These are phyloP conservation scores for Iguana delicatissima DNA, from an alignment of 2,797 vertebrate species.

Conservation along the genomic window DNA sequence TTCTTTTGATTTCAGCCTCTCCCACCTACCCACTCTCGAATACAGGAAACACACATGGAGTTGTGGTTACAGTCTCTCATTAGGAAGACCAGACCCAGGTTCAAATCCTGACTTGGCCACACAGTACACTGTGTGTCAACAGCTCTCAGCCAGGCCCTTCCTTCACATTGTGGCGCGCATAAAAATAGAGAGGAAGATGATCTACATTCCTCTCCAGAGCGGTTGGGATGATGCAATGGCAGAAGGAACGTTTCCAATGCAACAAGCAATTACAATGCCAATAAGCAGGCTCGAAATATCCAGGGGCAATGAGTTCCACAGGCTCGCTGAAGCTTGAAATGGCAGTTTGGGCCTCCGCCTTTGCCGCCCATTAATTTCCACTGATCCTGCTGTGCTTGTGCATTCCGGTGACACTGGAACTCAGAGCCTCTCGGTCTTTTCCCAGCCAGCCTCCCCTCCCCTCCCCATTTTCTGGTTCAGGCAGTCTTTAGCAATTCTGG, in stretches of 20 bases:
- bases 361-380: not conserved
- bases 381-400: not conserved
- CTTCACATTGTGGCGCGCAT: too few species aligned
- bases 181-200: too few species aligned
- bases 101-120: too few species aligned
- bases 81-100: too few species aligned
- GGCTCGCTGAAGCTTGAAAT: not conserved
- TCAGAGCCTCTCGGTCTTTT: not conserved
- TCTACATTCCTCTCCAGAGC: not conserved
- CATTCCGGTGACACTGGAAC: not conserved
- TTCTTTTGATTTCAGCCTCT: too few species aligned
- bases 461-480: not conserved
- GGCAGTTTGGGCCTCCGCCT: too few species aligned
- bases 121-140: too few species aligned
- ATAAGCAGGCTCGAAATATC: not conserved
- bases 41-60: too few species aligned
- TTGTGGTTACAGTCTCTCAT: too few species aligned
- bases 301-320: not conserved
- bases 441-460: not conserved
- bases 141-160: too few species aligned
- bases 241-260: not conserved
- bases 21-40: too few species aligned
- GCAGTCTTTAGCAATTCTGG: not conserved
- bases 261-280: not conserved
- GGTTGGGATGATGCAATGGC: not conserved